A percentile compares a stretch with the other conserved stretches of the same genome.
Evolutionary conservation across 1,140 invertebrate species (phyloP).

Genomic region (Gonioctena quinquepunctata): DNA sequence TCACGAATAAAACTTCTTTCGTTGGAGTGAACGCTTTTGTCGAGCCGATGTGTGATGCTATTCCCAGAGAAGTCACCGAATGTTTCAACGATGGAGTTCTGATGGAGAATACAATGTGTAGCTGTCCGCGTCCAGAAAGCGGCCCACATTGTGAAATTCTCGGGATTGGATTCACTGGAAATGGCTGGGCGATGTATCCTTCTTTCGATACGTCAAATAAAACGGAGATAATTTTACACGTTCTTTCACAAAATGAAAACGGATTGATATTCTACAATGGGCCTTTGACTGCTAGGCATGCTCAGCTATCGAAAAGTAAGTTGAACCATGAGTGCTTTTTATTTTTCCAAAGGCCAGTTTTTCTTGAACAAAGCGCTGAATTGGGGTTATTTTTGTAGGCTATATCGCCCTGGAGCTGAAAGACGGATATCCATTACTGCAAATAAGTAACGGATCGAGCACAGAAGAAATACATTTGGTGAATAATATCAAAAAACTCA

Average conservation of each 20-base stretch:
- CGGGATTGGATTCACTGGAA: conserved; percentile 82
- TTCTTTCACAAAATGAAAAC: conserved; percentile 72
- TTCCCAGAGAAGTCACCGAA: conserved; percentile 54
- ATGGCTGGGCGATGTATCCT: conserved; percentile 88
- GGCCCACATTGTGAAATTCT: conserved; percentile 90
- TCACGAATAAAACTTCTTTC: conserved; percentile 87
- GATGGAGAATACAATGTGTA: conserved; percentile 58
- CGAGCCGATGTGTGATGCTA: conserved; percentile 67
- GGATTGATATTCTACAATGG: conserved; percentile 92
- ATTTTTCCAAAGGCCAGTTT: no score
- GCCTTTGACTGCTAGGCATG: conserved; percentile 65
- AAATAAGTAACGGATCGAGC: conserved; percentile 89
- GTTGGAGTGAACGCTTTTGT: conserved; percentile 84
- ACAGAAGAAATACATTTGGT: conserved; percentile 56
- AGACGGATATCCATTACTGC: conserved; percentile 81
- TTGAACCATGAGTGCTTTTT: not conserved
- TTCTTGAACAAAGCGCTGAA: no score
- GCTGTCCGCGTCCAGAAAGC: conserved; percentile 58
- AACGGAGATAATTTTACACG: conserved; percentile 76
- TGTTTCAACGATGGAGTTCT: conserved; percentile 73
- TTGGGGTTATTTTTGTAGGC: conserved; percentile 73
- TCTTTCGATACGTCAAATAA: conserved; percentile 78
- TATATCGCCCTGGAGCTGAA: conserved; percentile 89
- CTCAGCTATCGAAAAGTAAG: conserved; percentile 35
- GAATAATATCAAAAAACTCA: conserved; percentile 72